A percentile compares a stretch with the other conserved stretches of the same genome.
Evolutionary conservation across 2,113 vertebrate genomes (phyloP).

Genomic region (Phalacrocorax pelagicus): DNA sequence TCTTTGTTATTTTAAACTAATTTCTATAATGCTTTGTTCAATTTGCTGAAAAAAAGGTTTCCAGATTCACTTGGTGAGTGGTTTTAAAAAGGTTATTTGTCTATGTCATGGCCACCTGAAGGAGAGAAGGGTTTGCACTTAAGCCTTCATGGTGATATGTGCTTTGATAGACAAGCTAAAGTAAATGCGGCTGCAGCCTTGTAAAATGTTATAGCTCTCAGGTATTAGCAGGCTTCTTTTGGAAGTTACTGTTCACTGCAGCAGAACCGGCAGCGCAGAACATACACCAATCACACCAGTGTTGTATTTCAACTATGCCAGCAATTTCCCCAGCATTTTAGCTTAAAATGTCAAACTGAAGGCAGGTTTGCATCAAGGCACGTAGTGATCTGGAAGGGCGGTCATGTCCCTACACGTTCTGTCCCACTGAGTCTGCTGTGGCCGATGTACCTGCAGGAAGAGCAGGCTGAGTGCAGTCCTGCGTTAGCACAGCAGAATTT

Average conservation of each 20-base stretch:
- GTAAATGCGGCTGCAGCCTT: background rate
- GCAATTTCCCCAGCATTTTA: background rate
- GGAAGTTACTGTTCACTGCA: background rate
- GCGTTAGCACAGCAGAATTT: background rate
- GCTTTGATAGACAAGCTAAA: constrained; percentile 7
- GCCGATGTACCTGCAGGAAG: background rate
- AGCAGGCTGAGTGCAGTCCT: background rate
- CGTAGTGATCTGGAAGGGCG: background rate
- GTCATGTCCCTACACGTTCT: background rate
- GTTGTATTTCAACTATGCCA: background rate
- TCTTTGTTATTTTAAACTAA: constrained; percentile 7
- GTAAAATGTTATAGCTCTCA: background rate
- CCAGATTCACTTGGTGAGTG: background rate
- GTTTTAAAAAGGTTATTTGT: background rate
- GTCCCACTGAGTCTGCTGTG: background rate
- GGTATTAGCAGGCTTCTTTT: background rate
- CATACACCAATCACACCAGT: background rate
- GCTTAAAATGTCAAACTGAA: background rate
- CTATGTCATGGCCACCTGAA: background rate
- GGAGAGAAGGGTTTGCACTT: background rate
- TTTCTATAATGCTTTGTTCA: background rate
- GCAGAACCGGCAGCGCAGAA: background rate
- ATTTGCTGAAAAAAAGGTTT: background rate
- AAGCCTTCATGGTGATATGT: background rate
- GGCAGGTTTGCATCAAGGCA: background rate